These are phyloP conservation scores for Heliconius charithonia DNA, from an alignment of 2,888 invertebrate genomes.

Conservation along the genomic window DNA sequence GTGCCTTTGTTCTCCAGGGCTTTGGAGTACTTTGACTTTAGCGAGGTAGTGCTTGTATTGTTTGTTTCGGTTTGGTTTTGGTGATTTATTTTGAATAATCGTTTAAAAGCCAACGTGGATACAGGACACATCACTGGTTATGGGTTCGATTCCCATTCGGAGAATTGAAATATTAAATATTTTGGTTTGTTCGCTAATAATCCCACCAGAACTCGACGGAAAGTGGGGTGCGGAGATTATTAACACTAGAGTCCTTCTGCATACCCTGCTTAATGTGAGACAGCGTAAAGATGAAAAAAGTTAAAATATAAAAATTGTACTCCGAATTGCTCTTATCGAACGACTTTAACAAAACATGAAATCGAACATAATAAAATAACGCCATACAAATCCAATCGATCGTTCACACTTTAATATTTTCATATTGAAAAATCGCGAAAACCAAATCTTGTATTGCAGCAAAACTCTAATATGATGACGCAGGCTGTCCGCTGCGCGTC, in stretches of 20 bases:
- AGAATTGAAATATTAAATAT: no score
- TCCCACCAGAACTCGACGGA: no score
- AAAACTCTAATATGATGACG: slow-evolving; percentile 71
- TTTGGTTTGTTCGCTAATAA: no score
- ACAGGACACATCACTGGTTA: no score
- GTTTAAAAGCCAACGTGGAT: background rate
- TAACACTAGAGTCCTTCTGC: no score
- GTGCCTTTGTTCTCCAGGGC: slow-evolving; percentile 77
- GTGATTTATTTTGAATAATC: background rate
- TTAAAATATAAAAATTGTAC: background rate
- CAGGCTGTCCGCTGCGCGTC: slow-evolving; percentile 66
- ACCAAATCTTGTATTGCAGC: slow-evolving; percentile 54
- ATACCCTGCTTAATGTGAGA: no score
- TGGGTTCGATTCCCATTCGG: no score
- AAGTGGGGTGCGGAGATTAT: no score
- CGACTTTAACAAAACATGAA: background rate
- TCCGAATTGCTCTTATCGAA: background rate
- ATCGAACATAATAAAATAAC: background rate
- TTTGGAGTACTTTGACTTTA: slow-evolving; percentile 73
- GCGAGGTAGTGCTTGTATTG: slow-evolving; percentile 58
- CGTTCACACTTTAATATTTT: background rate
- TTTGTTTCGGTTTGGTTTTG: background rate
- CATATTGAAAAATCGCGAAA: slow-evolving; percentile 19
- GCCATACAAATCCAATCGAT: slow-evolving; percentile 1
- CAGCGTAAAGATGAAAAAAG: no score